Conservation (phyloP, 2,113 vertebrate species). For the Lagopus muta region DNA sequence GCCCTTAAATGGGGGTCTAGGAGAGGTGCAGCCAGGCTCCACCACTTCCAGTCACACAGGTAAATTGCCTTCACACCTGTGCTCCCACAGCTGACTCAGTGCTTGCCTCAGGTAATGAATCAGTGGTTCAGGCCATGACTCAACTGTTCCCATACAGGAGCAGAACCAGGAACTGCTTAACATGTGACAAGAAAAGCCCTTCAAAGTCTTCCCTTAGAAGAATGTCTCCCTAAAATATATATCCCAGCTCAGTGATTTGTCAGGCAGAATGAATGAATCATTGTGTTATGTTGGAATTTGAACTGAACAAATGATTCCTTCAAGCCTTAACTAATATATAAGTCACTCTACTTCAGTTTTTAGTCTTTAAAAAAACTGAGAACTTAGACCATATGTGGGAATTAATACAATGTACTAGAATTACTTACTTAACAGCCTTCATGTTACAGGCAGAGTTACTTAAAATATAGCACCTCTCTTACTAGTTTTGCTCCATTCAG, state of each 20-base stretch:
- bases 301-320: not conserved
- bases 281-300: not conserved
- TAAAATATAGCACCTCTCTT: not conserved
- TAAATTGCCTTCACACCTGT: no score
- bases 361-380: not conserved
- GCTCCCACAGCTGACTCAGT: no score
- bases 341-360: not conserved
- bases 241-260: not conserved
- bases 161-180: not conserved
- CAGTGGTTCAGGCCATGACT: no score
- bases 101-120: no score
- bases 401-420: not conserved
- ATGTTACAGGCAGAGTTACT: not conserved
- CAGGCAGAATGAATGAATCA: not conserved
- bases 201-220: not conserved
- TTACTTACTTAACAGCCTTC: not conserved
- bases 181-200: not conserved
- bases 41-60: no score
- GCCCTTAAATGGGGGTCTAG: no score
- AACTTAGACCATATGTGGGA: not conserved
- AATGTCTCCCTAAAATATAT: not conserved
- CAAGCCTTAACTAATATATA: not conserved
- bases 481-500: not conserved
- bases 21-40: no score
- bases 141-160: not conserved